Evolutionary conservation across 2,888 invertebrate species (phyloP), one percentile per base, ranked within the genome.

Genomic region (Drosophila buzzatii): DNA sequence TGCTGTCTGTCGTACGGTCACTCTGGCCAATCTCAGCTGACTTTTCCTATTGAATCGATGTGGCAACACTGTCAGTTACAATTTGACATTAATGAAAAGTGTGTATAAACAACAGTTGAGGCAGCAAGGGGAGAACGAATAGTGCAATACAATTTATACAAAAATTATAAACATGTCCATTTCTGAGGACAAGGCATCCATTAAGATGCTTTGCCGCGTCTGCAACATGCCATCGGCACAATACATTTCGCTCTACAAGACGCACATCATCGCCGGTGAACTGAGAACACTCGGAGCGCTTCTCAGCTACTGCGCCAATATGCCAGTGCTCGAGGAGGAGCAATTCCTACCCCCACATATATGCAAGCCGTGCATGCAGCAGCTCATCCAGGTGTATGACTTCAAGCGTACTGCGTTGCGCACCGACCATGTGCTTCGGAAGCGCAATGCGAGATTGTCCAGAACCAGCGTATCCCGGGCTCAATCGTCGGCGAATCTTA

Each of bases 241-340:
- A 9, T 86, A 88, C 42, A 76, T 87, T 37, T 84, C 85, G 2
- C 81, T 93, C 3, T 90, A 85, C 64, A 82, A 89, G 42, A 73
- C 81, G 1, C 90, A 91, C 0, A 64, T 86, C 49, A 66, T 92
- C 18, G 76, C 88, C 73, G 91, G 90, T 9, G 90, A 92, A 56
- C 65, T 86, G n/a, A 91, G 89, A 12, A 92, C 92, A n/a, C 68
- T 93, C 44, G 91, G 91, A 8, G 73, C 76, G 3, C 79, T 92
- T 73, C 70, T 93, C 16, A 66, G 60, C 33, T 90, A 90, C 52
- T 91, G 90, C 75, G 73, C 79, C 33, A 81, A 85, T 58, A 37
- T 91, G 56, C 74, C 83, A 12, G 75, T 90, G 18, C 27, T 74
- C 1, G 81, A 82, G 35, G 73, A 85, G 9, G 93, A 93, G 31